A percentile compares a stretch with the other conserved stretches of the same genome.
Evolutionary conservation across 2,797 vertebrate species (phyloP).

Genomic region (Peromyscus eremicus): DNA sequence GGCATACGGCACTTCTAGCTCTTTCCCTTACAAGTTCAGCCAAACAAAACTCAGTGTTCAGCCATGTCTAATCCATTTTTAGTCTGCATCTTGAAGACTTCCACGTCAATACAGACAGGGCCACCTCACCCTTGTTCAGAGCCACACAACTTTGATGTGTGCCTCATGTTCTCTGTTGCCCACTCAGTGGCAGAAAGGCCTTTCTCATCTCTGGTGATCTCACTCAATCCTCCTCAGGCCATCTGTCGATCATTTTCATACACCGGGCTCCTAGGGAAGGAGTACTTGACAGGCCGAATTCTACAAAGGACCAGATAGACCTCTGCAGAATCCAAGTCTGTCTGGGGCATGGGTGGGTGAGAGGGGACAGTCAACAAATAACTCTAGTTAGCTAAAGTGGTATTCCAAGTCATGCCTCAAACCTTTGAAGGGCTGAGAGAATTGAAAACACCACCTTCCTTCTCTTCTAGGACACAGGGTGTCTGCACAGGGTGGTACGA

Average conservation of each 20-base stretch:
- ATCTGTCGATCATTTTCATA: background rate
- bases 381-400: background rate
- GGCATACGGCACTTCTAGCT: background rate
- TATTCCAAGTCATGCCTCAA: background rate
- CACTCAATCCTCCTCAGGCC: background rate
- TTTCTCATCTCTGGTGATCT: background rate
- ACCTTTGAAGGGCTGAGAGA: background rate
- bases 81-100: background rate
- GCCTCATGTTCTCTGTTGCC: background rate
- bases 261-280: background rate
- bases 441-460: background rate
- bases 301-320: background rate
- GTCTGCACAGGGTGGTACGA: background rate
- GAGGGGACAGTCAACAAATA: background rate
- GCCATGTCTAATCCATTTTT: background rate
- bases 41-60: background rate
- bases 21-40: background rate
- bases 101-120: background rate
- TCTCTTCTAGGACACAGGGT: background rate
- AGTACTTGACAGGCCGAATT: background rate
- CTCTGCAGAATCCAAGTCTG: background rate
- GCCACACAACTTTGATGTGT: background rate
- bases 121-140: background rate
- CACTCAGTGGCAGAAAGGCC: background rate
- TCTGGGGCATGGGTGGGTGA: background rate